Conservation (phyloP, 2,888 invertebrate genomes). For the Bruchidius siliquastri region DNA sequence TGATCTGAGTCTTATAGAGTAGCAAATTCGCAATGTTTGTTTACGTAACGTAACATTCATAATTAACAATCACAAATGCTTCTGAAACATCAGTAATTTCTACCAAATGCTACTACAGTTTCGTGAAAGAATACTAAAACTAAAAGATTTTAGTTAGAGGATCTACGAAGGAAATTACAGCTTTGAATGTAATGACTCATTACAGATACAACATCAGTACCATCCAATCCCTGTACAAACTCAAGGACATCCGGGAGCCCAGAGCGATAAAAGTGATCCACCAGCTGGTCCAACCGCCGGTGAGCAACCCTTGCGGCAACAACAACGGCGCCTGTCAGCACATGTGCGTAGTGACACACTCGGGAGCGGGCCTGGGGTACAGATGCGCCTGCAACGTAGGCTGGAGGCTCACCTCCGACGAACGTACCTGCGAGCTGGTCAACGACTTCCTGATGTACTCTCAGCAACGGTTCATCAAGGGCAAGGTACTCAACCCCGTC, state of each 20-base stretch:
- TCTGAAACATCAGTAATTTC: too few species aligned
- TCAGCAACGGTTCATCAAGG: constrained; percentile 88
- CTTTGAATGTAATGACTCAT: background rate
- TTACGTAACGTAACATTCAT: too few species aligned
- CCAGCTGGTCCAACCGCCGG: constrained; percentile 66
- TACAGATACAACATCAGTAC: constrained; percentile 63
- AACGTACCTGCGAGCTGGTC: constrained; percentile 75
- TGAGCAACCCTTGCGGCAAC: constrained; percentile 72
- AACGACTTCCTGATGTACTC: constrained; percentile 92
- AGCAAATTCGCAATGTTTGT: too few species aligned
- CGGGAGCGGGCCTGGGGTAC: constrained; percentile 71
- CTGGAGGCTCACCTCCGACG: constrained; percentile 68
- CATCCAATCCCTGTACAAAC: constrained; percentile 75
- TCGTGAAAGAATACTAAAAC: too few species aligned
- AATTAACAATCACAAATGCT: too few species aligned
- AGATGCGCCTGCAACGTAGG: constrained; percentile 91
- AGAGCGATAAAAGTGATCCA: constrained; percentile 81
- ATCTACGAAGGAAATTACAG: too few species aligned
- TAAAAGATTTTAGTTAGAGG: too few species aligned
- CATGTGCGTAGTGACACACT: constrained; percentile 83
- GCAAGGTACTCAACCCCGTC: constrained; percentile 82
- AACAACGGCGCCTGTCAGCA: constrained; percentile 90
- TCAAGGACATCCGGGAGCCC: constrained; percentile 75
- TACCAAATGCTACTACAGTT: too few species aligned
- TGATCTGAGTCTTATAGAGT: too few species aligned